These are phyloP conservation scores for Danionella dracula DNA, from an alignment of 2,797 vertebrate genomes.

Conservation along the genomic window DNA sequence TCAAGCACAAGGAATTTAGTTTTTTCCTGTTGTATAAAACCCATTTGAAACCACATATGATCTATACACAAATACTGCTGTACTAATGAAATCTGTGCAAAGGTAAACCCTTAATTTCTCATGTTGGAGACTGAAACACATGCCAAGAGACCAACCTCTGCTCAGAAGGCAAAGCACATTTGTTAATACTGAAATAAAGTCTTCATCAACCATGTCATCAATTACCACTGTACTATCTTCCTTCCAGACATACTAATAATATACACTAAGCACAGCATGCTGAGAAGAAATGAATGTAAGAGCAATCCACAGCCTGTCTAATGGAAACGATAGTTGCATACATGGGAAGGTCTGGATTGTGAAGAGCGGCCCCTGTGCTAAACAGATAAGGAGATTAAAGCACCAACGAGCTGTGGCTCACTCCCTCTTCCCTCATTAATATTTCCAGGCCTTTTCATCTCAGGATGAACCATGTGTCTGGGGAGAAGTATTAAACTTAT, in stretches of 20 bases:
- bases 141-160: neutral
- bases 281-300: slow-evolving; percentile 41
- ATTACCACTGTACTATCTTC: slow-evolving; percentile 30
- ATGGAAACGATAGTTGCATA: slow-evolving; percentile 42
- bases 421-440: slow-evolving; percentile 45
- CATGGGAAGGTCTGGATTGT: slow-evolving; percentile 21
- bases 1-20: too few relatives aligned
- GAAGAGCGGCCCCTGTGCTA: slow-evolving; percentile 43
- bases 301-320: slow-evolving; percentile 35
- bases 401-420: slow-evolving; percentile 33
- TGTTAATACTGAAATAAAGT: slow-evolving; percentile 11
- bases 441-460: slow-evolving; percentile 41
- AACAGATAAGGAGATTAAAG: slow-evolving; percentile 56
- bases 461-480: slow-evolving; percentile 30
- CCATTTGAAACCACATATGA: too few relatives aligned
- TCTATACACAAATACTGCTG: too few relatives aligned
- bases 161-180: neutral
- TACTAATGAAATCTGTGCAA: too few relatives aligned
- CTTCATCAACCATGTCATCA: slow-evolving; percentile 32
- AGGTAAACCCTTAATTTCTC: too few relatives aligned
- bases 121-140: too few relatives aligned
- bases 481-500: slow-evolving; percentile 48
- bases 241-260: slow-evolving; percentile 40
- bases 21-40: too few relatives aligned
- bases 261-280: slow-evolving; percentile 39